Conservation (phyloP, 2,113 vertebrate species). For the Chunga burmeisteri region DNA sequence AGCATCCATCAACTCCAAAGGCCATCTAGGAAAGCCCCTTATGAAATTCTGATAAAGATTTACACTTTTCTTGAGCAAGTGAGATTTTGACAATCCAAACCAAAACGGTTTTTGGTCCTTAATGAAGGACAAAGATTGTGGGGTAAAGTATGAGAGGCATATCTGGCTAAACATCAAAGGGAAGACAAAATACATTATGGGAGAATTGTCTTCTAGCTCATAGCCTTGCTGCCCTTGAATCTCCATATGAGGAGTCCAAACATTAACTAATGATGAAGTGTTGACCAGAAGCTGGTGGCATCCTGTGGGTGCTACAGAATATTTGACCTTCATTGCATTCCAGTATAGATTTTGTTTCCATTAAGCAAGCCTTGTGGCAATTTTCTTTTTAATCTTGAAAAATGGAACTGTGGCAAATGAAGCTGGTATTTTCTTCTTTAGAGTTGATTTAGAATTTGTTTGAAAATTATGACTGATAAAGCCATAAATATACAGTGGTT, state of each 20-base stretch:
- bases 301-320: background rate
- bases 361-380: background rate
- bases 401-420: conserved; percentile 21
- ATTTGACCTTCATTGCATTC: background rate
- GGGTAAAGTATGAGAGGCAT: background rate
- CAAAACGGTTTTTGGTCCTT: too few relatives aligned
- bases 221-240: background rate
- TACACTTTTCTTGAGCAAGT: conserved; percentile 53
- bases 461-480: conserved; percentile 28
- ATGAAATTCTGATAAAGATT: conserved; percentile 50
- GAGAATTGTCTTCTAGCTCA: background rate
- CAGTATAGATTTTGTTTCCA: background rate
- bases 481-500: background rate
- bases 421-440: background rate
- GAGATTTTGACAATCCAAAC: background rate
- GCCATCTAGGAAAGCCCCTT: background rate
- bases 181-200: background rate
- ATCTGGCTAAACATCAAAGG: background rate
- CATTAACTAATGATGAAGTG: background rate
- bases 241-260: background rate
- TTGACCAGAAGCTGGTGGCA: background rate
- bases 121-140: background rate
- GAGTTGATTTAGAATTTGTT: background rate
- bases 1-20: conserved; percentile 52
- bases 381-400: conserved; percentile 28